Evolutionary conservation across 2,797 vertebrate species (phyloP).

Genomic region (Dermochelys coriacea): DNA sequence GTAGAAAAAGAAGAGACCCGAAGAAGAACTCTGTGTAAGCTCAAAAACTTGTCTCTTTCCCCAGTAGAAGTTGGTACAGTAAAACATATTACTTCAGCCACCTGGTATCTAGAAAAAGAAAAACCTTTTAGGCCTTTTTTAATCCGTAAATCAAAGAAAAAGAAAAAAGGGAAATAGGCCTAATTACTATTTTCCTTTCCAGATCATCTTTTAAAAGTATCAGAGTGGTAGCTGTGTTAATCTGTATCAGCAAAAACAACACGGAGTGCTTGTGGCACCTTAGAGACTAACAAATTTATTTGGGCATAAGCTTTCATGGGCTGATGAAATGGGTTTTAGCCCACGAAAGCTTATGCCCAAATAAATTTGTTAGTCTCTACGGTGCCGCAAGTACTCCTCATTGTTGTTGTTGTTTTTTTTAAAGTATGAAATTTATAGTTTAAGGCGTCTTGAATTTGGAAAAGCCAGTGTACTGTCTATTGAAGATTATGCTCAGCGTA

Average conservation of each 20-base stretch:
- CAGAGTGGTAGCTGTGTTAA: too few species aligned
- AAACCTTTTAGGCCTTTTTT: not conserved
- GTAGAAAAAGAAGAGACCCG: not conserved
- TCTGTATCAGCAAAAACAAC: too few species aligned
- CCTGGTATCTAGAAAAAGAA: not conserved
- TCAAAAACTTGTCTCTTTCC: not conserved
- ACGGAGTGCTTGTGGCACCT: too few species aligned
- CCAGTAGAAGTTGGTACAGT: not conserved
- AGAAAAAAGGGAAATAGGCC: not conserved
- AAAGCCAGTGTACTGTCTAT: not conserved
- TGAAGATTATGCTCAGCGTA: too few species aligned
- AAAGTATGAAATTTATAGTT: too few species aligned
- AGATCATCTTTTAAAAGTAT: not conserved
- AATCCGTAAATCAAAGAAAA: not conserved
- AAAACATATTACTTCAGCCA: not conserved
- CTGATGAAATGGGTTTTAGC: too few species aligned
- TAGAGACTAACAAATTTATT: too few species aligned
- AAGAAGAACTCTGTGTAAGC: not conserved
- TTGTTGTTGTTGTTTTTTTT: too few species aligned
- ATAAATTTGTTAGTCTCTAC: too few species aligned
- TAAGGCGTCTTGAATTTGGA: not conserved
- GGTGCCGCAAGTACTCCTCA: too few species aligned
- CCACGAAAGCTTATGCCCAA: too few species aligned
- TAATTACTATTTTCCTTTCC: not conserved
- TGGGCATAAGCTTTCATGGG: too few species aligned